Conservation (phyloP, 2,888 invertebrate species). For the Notodonta dromedarius region DNA sequence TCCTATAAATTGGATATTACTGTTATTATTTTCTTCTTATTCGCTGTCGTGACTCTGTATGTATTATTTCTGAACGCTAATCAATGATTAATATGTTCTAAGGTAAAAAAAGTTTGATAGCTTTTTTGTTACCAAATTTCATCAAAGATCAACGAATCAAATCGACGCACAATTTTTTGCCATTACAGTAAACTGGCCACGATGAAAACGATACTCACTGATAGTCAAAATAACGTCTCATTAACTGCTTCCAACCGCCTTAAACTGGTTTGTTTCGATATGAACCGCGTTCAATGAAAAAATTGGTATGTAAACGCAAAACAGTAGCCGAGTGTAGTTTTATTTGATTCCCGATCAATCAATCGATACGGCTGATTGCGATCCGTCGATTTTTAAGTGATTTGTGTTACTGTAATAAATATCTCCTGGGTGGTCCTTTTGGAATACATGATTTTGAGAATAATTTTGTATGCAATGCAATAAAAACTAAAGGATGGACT, state of each 20-base stretch:
- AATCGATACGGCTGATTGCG: slow-evolving; percentile 2
- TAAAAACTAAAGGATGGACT: no score
- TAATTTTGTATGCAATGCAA: no score
- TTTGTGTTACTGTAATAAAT: not conserved
- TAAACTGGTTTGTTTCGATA: not conserved
- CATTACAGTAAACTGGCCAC: not conserved
- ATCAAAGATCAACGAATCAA: not conserved
- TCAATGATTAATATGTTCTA: no score
- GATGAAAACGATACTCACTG: slow-evolving; percentile 2
- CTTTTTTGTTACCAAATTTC: no score
- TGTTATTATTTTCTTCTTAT: no score
- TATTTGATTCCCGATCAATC: slow-evolving; percentile 5
- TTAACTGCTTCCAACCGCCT: not conserved
- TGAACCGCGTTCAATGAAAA: not conserved
- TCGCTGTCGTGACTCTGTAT: no score
- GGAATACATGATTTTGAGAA: no score
- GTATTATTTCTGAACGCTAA: no score
- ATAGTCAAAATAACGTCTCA: slow-evolving; percentile 5
- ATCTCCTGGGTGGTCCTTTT: not conserved
- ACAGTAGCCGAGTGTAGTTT: slow-evolving; percentile 4
- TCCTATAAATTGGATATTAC: no score
- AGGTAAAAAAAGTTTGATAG: no score
- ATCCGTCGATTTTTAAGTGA: not conserved
- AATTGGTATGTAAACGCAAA: not conserved
- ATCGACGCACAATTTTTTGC: not conserved